Evolutionary conservation across 2,113 vertebrate species (phyloP).

Genomic region (Rhynchomys soricoides): DNA sequence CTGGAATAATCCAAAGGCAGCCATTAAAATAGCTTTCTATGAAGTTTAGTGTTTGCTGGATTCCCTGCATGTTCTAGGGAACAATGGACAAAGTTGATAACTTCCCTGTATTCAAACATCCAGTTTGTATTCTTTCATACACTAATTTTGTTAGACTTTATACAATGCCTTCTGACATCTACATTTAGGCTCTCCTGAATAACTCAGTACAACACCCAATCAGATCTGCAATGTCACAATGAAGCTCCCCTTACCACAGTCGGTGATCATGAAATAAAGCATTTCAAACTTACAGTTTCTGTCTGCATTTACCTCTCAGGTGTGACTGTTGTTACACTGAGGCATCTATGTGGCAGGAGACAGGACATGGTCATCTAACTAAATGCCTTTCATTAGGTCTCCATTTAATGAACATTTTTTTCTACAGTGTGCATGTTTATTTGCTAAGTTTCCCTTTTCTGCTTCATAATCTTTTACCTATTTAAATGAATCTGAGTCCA

Average conservation of each 20-base stretch:
- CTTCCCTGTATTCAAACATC: not conserved
- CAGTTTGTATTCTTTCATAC: not conserved
- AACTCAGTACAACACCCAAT: not conserved
- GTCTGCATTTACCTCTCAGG: not conserved
- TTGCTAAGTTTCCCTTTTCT: not conserved
- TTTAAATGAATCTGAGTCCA: not conserved
- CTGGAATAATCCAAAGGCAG: too few species aligned
- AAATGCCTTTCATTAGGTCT: not conserved
- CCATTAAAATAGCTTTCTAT: not conserved
- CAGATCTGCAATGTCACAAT: not conserved
- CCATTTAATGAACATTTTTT: not conserved
- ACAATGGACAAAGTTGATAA: not conserved
- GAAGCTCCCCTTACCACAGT: not conserved
- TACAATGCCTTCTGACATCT: not conserved
- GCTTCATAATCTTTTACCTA: not conserved
- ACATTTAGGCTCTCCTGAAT: not conserved
- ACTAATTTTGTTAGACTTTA: not conserved
- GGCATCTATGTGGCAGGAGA: not conserved
- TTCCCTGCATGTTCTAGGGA: not conserved
- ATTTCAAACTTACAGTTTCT: not conserved
- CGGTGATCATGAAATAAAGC: not conserved
- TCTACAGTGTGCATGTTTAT: not conserved
- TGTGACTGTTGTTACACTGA: too few species aligned
- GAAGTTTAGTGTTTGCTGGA: not conserved
- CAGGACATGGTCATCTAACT: not conserved